Evolutionary conservation across 2,888 invertebrate genomes (phyloP), one percentile per base, ranked within the genome.

Genomic region (Muscina levida): DNA sequence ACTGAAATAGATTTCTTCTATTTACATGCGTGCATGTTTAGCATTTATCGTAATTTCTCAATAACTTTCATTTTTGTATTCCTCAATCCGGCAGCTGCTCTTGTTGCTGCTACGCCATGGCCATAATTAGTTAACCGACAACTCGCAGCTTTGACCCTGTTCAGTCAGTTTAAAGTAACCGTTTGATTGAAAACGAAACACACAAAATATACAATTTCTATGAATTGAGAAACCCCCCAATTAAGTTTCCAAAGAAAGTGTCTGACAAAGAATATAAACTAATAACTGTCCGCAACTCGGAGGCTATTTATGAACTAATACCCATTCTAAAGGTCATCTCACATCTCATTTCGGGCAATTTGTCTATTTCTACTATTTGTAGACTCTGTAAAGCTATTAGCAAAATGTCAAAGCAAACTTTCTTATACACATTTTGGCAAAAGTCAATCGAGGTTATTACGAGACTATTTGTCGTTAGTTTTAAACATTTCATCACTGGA

Each of bases 11-110:
- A 13, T 39, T 39, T 59, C 53, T 53, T 6, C 39, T 19, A 10
- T 19, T 59, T 24, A 53, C 24, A 53, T 6, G 22, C n/a, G 15
- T 15, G 8, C 15, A 31, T 8, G 8, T 31, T 31, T 5, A 17
- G 59, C 17, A 17, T 11, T 48, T 6, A 15, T 48, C 5, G 48
- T 74, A 59, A 67, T 59, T 67, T 56, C 66, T 57, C 39, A 59
- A 68, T 48, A 68, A 59, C 67, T 74, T 74, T 51, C 59, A 62
- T 67, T 73, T 73, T 67, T 73, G 26, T 74, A 22, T 37, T 62
- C 17, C 13, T 13, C 62, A 62, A 19, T 59, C 3, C 31, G 31
- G 31, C 31, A 31, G 31, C 46, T 46, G 26, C 15, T 70, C 24
- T 19, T 17, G 13, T 31, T 62, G 59, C 31, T 46, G 31, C 8